Evolutionary conservation across 1,140 invertebrate genomes (phyloP).

Genomic region (Tyrophagus putrescentiae): DNA sequence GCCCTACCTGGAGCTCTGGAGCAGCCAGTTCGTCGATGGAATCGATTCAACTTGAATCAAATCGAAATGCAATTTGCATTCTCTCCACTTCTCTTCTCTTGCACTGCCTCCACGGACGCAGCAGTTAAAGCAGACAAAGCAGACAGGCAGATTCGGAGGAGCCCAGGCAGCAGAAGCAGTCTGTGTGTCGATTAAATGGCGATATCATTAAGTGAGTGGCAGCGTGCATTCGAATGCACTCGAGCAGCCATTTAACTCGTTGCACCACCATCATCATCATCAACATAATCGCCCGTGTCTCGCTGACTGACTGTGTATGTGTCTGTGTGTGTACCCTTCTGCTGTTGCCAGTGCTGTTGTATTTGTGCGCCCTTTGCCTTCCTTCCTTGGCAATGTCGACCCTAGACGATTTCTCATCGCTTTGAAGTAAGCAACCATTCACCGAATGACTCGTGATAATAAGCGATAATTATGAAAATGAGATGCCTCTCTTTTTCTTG

Average conservation of each 20-base stretch:
- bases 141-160: no score
- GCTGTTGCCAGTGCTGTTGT: background rate
- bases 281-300: background rate
- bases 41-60: no score
- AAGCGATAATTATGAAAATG: slow-evolving; percentile 16
- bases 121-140: no score
- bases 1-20: no score
- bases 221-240: background rate
- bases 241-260: background rate
- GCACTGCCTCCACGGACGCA: background rate
- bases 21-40: no score
- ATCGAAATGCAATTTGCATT: slow-evolving; percentile 3
- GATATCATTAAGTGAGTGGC: slow-evolving; percentile 9
- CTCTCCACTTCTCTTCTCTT: background rate
- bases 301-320: background rate
- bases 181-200: slow-evolving; percentile 12
- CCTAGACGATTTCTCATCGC: no score
- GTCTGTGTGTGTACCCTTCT: no score
- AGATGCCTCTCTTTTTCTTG: slow-evolving; percentile 6
- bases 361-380: background rate
- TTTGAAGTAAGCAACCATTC: slow-evolving; percentile 2
- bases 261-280: slow-evolving; percentile 1
- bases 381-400: background rate
- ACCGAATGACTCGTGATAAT: slow-evolving; percentile 1
- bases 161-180: no score